phyloP scores from a whole-genome alignment of 2,888 invertebrate species.

The Nysson spinosus region DNA sequence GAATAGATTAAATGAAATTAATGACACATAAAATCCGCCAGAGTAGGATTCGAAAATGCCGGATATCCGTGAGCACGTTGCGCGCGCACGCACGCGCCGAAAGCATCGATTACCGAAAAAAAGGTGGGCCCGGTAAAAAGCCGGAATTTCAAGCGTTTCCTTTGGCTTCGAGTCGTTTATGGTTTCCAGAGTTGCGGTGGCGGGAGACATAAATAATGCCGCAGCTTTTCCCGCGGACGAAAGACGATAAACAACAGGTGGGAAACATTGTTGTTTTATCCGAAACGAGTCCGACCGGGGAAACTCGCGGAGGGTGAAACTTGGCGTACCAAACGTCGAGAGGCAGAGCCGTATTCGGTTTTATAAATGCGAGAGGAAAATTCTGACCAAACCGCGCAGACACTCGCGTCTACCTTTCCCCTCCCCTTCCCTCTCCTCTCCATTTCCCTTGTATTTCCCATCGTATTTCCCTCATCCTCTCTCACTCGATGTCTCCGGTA shows the following conservation, averaged over 20 bases:
- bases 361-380: slow-evolving; percentile 18
- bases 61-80: not conserved
- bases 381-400: slow-evolving; percentile 14
- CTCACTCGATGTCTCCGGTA: too few relatives aligned
- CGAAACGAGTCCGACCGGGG: not conserved
- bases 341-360: not conserved
- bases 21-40: too few relatives aligned
- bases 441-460: too few relatives aligned
- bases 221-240: not conserved
- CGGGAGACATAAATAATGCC: not conserved
- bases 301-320: slow-evolving; percentile 6
- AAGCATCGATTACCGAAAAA: slow-evolving; percentile 1
- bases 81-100: slow-evolving; percentile 1
- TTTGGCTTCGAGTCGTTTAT: not conserved
- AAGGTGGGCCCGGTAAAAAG: not conserved
- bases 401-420: too few relatives aligned
- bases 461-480: too few relatives aligned
- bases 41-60: too few relatives aligned
- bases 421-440: too few relatives aligned
- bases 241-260: slow-evolving; percentile 44
- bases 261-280: slow-evolving; percentile 23
- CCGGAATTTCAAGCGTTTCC: not conserved
- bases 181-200: not conserved
- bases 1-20: too few relatives aligned
- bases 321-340: not conserved